phyloP scores from a whole-genome alignment of 1,140 invertebrate genomes.

The Brachionus sp. region DNA sequence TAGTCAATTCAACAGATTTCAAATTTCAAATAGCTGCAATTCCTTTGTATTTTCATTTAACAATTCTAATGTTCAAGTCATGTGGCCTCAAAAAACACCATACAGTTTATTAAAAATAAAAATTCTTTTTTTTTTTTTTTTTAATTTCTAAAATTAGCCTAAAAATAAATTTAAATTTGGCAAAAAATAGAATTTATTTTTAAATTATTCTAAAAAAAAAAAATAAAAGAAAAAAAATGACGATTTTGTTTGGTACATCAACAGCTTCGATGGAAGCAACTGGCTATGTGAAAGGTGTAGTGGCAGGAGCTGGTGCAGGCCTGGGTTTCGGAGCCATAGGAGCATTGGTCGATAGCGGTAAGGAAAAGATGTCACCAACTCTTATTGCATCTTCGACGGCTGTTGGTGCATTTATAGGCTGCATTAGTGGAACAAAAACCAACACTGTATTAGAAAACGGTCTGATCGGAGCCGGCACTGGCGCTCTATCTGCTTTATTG shows the following conservation, averaged over 20 bases:
- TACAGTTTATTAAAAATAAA: not conserved
- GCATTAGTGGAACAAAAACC: not conserved
- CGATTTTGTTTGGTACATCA: conserved; percentile 21
- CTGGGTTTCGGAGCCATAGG: not conserved
- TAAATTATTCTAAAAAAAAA: not conserved
- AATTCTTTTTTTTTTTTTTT: not conserved
- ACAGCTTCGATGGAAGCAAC: not conserved
- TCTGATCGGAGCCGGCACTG: not conserved
- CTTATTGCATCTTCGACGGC: not conserved
- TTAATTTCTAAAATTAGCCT: not conserved
- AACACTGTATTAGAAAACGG: not conserved
- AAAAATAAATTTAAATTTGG: not conserved
- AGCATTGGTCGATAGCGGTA: not conserved
- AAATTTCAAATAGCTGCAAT: conserved; percentile 24
- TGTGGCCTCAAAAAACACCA: conserved; percentile 28
- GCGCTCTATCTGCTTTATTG: not conserved
- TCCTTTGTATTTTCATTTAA: conserved; percentile 40
- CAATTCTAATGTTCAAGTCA: conserved; percentile 31
- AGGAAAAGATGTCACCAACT: conserved; percentile 3
- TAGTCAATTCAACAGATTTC: not conserved
- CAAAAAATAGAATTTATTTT: not conserved
- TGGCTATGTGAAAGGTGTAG: not conserved
- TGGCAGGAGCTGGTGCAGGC: not conserved
- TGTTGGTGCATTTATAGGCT: not conserved
- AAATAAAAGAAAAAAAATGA: not conserved